A percentile compares a stretch with the other conserved stretches of the same genome.
phyloP scores from a whole-genome alignment of 2,888 invertebrate genomes.

The Watsonalla binaria region DNA sequence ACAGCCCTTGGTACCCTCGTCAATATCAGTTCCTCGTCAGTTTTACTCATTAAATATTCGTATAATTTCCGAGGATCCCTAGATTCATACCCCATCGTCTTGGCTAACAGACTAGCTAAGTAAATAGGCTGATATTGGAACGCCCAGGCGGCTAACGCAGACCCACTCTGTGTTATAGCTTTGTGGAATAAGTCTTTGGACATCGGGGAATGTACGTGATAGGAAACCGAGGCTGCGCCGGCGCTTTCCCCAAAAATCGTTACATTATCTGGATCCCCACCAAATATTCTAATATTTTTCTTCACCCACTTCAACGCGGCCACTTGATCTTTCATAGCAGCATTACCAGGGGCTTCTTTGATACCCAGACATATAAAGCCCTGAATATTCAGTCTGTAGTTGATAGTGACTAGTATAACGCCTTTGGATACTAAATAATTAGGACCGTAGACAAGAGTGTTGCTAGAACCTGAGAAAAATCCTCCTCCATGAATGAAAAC shows the following conservation, averaged over 20 bases:
- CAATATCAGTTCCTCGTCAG: conserved; percentile 44
- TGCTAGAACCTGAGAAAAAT: conserved; percentile 49
- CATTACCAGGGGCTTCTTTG: conserved; percentile 62
- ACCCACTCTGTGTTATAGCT: conserved; percentile 63
- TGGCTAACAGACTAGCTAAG: conserved; percentile 51
- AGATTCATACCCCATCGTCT: conserved; percentile 43
- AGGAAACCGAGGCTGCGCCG: conserved; percentile 55
- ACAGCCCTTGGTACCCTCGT: conserved; percentile 48
- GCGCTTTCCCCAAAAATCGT: conserved; percentile 67
- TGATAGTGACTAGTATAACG: conserved; percentile 55
- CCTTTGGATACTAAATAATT: conserved; percentile 49
- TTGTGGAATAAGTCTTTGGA: conserved; percentile 60
- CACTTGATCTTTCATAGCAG: conserved; percentile 58
- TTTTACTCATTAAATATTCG: conserved; percentile 44
- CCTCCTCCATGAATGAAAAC: conserved; percentile 65
- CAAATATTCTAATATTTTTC: conserved; percentile 49
- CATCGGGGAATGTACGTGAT: conserved; percentile 55
- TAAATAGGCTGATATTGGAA: conserved; percentile 51
- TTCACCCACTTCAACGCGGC: conserved; percentile 57
- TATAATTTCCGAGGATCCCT: conserved; percentile 48
- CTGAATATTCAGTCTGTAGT: conserved; percentile 60
- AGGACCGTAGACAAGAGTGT: conserved; percentile 48
- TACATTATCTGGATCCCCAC: conserved; percentile 55
- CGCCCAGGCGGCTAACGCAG: conserved; percentile 50
- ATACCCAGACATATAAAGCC: conserved; percentile 55